Percentiles rank a stretch among this genome's conserved stretches.
Conservation (phyloP, 1,140 invertebrate species). For the Drosophila dunni region DNA sequence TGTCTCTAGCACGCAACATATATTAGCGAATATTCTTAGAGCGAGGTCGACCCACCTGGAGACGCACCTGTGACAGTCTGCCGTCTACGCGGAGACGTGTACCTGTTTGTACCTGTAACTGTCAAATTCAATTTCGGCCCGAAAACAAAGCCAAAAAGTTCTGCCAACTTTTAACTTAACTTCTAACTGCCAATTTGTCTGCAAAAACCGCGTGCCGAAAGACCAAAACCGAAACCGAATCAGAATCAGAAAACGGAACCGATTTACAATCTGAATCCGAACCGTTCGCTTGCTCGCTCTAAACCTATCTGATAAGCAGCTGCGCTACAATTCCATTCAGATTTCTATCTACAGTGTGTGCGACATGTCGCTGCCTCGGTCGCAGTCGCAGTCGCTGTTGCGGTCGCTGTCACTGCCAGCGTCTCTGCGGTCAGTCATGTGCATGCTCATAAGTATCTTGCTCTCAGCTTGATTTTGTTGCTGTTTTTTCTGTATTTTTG, state of each 20-base stretch:
- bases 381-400: slow-evolving; percentile 5
- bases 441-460: slow-evolving; percentile 35
- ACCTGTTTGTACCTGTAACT: too few relatives aligned
- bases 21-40: slow-evolving; percentile 28
- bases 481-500: slow-evolving; percentile 8
- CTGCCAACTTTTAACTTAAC: not conserved
- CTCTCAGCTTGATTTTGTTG: slow-evolving; percentile 25
- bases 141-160: not conserved
- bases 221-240: not conserved
- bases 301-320: slow-evolving; percentile 79
- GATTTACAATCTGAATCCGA: slow-evolving; percentile 15
- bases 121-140: too few relatives aligned
- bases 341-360: slow-evolving; percentile 68
- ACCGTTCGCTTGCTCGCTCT: slow-evolving; percentile 74
- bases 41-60: slow-evolving; percentile 39
- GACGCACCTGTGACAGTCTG: not conserved
- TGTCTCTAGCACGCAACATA: slow-evolving; percentile 61
- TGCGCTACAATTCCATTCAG: slow-evolving; percentile 73
- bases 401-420: not conserved
- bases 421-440: slow-evolving; percentile 36
- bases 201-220: not conserved
- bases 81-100: not conserved
- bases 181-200: not conserved
- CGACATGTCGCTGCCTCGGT: slow-evolving; percentile 27
- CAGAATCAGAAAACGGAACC: not conserved